These are phyloP conservation scores for Drosophila borealis DNA, from an alignment of 2,888 invertebrate genomes.

Conservation along the genomic window DNA sequence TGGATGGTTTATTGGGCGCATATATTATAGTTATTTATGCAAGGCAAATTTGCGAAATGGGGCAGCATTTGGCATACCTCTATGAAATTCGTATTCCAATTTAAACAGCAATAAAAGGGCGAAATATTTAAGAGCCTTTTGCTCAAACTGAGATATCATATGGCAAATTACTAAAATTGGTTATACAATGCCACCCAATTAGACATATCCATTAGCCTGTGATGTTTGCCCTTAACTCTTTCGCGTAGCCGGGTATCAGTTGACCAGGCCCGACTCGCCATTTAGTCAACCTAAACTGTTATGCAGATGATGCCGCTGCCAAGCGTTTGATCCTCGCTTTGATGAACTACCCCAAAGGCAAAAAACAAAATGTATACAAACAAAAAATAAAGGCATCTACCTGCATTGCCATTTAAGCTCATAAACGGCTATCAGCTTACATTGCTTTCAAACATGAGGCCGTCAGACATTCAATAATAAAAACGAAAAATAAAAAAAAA, in stretches of 20 bases:
- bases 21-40: conserved; percentile 21
- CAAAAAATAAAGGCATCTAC: conserved; percentile 47
- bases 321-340: conserved; percentile 65
- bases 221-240: conserved; percentile 12
- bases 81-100: neutral
- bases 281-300: conserved; percentile 46
- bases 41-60: conserved; percentile 10
- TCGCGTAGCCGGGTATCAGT: conserved; percentile 20
- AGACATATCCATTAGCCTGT: conserved; percentile 34
- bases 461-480: conserved; percentile 48
- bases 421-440: conserved; percentile 77
- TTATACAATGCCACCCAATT: conserved; percentile 44
- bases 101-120: neutral
- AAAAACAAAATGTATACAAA: conserved; percentile 10
- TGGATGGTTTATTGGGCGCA: conserved; percentile 10
- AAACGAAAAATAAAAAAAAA: conserved; percentile 16
- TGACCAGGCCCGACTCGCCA: conserved; percentile 3
- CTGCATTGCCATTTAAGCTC: conserved; percentile 75
- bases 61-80: no score
- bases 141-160: conserved; percentile 31
- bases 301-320: conserved; percentile 51
- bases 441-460: conserved; percentile 58
- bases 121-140: neutral
- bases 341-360: conserved; percentile 59
- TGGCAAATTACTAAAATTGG: conserved; percentile 15